Conservation (phyloP, 2,797 vertebrate genomes). For the Lagocephalus sceleratus region DNA sequence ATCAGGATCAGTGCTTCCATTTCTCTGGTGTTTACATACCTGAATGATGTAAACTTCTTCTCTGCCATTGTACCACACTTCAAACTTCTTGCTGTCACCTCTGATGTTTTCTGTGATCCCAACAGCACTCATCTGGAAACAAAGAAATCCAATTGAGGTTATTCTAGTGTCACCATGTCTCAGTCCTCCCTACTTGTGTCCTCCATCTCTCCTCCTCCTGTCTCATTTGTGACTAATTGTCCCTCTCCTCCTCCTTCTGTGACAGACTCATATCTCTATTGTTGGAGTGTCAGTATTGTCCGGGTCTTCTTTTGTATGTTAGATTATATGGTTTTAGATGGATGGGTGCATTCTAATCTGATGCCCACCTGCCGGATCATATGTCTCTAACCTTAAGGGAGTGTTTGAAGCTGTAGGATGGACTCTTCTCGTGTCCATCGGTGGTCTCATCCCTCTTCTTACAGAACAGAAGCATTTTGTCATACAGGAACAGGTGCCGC, state of each 20-base stretch:
- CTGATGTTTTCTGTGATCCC: conserved; percentile 93
- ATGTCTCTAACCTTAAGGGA: conserved; percentile 82
- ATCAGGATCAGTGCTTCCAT: no score
- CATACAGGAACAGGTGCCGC: conserved; percentile 91
- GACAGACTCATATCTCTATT: no score
- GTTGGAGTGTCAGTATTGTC: no score
- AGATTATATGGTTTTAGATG: no score
- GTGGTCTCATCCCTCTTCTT: conserved; percentile 88
- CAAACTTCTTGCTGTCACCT: conserved; percentile 92
- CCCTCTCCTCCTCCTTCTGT: no score
- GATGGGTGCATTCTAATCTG: no score
- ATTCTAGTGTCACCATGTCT: background rate
- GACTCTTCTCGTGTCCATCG: conserved; percentile 85
- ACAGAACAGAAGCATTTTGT: conserved; percentile 90
- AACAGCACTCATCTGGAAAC: conserved; percentile 86
- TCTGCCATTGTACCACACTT: conserved; percentile 91
- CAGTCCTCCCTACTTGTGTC: no score
- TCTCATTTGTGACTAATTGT: no score
- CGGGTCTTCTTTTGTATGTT: no score
- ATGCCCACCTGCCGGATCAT: background rate
- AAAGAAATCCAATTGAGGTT: background rate
- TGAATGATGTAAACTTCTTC: conserved; percentile 95
- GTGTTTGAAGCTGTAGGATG: conserved; percentile 94
- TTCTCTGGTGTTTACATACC: conserved; percentile 63
- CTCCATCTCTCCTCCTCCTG: no score